Conservation (phyloP, 2,888 invertebrate species). For the Liopterus haemorrhoidalis region DNA sequence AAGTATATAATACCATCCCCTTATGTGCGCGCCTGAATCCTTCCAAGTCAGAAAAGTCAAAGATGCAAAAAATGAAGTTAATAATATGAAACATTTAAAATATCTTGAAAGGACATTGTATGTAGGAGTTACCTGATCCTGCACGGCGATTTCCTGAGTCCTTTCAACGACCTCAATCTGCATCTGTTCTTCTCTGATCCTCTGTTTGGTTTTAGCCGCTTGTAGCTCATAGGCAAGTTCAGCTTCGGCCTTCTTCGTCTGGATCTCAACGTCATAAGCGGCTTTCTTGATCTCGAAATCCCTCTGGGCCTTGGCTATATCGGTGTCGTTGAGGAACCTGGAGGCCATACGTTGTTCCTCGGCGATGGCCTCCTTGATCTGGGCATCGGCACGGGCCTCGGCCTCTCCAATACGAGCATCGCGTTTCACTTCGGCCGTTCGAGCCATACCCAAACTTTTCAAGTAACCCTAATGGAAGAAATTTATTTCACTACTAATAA, state of each 20-base stretch:
- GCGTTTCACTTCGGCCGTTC: slow-evolving; percentile 90
- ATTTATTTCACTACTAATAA: too few species aligned
- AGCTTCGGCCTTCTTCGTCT: slow-evolving; percentile 89
- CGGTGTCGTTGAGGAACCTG: slow-evolving; percentile 89
- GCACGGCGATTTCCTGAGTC: slow-evolving; percentile 88
- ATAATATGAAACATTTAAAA: neutral
- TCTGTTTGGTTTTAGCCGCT: slow-evolving; percentile 92
- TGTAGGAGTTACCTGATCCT: slow-evolving; percentile 70
- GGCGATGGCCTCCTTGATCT: slow-evolving; percentile 90
- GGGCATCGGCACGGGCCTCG: slow-evolving; percentile 87
- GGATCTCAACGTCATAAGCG: slow-evolving; percentile 93
- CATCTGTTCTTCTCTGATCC: slow-evolving; percentile 91
- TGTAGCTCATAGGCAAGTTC: slow-evolving; percentile 90
- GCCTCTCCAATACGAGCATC: slow-evolving; percentile 97
- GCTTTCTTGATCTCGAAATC: slow-evolving; percentile 97
- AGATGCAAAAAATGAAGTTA: neutral
- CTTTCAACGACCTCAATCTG: slow-evolving; percentile 89
- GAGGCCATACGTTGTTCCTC: slow-evolving; percentile 95
- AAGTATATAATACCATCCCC: too few species aligned
- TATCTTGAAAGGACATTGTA: too few species aligned
- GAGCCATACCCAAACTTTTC: slow-evolving; percentile 89
- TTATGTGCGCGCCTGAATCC: too few species aligned
- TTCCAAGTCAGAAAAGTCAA: neutral
- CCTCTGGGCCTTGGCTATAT: slow-evolving; percentile 93
- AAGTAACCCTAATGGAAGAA: slow-evolving; percentile 85